Conservation (phyloP, 1,140 invertebrate species). For the Conus betulinus region DNA sequence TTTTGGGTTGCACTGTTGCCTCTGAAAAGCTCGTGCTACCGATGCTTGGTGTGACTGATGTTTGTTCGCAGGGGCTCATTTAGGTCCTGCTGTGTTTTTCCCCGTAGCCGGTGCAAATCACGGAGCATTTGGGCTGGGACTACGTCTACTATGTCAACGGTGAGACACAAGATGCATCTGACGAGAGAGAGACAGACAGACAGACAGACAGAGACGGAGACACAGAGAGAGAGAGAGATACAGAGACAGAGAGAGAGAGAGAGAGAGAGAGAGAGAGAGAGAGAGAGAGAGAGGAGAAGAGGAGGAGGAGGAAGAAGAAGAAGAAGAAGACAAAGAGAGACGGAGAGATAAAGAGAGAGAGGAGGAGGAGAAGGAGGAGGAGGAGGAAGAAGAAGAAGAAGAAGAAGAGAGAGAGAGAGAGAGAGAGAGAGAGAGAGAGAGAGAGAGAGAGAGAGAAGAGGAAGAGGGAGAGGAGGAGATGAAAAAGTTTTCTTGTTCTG, state of each 20-base stretch:
- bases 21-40: too few relatives aligned
- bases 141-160: constrained; percentile 29
- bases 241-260: neutral
- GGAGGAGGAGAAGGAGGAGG: neutral
- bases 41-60: too few relatives aligned
- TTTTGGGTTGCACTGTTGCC: too few relatives aligned
- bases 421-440: neutral
- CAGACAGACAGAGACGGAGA: too few relatives aligned
- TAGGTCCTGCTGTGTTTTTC: constrained; percentile 69
- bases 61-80: constrained; percentile 63
- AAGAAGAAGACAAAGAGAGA: too few relatives aligned
- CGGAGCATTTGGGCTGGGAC: constrained; percentile 42
- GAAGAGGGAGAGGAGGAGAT: neutral
- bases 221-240: neutral
- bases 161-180: neutral
- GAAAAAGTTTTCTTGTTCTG: neutral
- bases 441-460: too few relatives aligned
- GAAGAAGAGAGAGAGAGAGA: too few relatives aligned
- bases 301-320: too few relatives aligned
- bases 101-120: constrained; percentile 65
- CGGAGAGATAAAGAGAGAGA: too few relatives aligned
- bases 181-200: too few relatives aligned
- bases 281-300: too few relatives aligned
- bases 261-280: neutral
- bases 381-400: neutral